These are phyloP conservation scores for Zaprionus bogoriensis DNA, from an alignment of 2,888 invertebrate genomes.

Conservation along the genomic window DNA sequence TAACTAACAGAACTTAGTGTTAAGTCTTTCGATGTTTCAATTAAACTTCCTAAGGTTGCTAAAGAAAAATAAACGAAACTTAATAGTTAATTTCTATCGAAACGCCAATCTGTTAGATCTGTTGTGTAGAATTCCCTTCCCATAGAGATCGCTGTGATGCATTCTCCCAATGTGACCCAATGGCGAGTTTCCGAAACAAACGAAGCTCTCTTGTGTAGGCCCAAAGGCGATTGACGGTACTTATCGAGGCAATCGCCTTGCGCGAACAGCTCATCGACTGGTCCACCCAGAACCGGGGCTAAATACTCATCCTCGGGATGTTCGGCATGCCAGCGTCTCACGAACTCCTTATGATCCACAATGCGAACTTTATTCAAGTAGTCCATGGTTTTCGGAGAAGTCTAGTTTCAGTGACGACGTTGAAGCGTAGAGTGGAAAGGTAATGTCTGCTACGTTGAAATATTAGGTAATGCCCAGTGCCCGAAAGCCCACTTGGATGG, in stretches of 20 bases:
- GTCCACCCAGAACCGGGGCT: background rate
- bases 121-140: no score
- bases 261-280: background rate
- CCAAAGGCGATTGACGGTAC: no score
- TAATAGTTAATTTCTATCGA: background rate
- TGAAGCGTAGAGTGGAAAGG: background rate
- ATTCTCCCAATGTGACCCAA: no score
- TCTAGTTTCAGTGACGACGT: background rate
- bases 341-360: background rate
- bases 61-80: slow-evolving; percentile 9
- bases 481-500: background rate
- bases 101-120: background rate
- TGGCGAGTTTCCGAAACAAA: no score
- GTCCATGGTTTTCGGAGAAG: background rate
- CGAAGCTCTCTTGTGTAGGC: no score
- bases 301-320: background rate
- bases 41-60: slow-evolving; percentile 54
- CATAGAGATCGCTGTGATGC: no score
- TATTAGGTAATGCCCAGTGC: no score
- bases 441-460: no score
- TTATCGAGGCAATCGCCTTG: no score
- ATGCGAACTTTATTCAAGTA: background rate
- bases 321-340: background rate
- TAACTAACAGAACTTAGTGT: slow-evolving; percentile 7
- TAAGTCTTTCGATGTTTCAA: slow-evolving; percentile 59